Evolutionary conservation across 2,888 invertebrate species (phyloP), one percentile per base, ranked within the genome.

Genomic region (Platycnemis pennipes): DNA sequence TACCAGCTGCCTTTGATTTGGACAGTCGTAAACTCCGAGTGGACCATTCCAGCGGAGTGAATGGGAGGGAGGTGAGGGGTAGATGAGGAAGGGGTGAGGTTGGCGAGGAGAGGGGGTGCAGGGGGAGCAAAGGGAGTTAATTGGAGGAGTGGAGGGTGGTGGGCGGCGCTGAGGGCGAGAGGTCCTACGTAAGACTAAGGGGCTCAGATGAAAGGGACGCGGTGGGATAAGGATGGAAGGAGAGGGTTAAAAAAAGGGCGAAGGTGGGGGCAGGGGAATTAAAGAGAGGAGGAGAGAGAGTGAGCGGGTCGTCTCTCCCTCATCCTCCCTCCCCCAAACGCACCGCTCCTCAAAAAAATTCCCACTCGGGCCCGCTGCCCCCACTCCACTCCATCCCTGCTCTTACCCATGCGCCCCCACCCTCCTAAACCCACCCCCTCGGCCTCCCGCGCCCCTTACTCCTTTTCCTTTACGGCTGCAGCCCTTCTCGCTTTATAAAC

Each of bases 111-210:
- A 13, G 86, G 42, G 22, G 86, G 44, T 2, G 44, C 16, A 44
- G 7, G 44, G 86, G 86, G 37, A 37, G 44, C 22, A 44, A 77
- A 87, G 87, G 46, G 87, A 46, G 87, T 87, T 87, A 87, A 87
- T 87, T 87, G 87, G 45, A 46, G 87, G 87, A n/a, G 87, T 45
- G 87, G 87, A 26, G 87, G 45, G 86, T 26, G 86, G 86, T 19
- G 86, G 37, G 42, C 26, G 85, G 44, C 42, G 19, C 44, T 13
- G 42, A 86, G 44, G 86, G 26, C 87, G 45, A 44, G 86, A 88
- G 89, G 42, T 31, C 22, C 37, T 26, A n/a, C n/a, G 37, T n/a
- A 56, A 89, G 89, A 53, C 31, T n/a, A n/a, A n/a, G n/a, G 89
- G 16, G 31, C 19, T n/a, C 63, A n/a, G 63, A 63, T 63, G 19